Conservation (phyloP, 2,113 vertebrate species). For the Apeltes quadracus region DNA sequence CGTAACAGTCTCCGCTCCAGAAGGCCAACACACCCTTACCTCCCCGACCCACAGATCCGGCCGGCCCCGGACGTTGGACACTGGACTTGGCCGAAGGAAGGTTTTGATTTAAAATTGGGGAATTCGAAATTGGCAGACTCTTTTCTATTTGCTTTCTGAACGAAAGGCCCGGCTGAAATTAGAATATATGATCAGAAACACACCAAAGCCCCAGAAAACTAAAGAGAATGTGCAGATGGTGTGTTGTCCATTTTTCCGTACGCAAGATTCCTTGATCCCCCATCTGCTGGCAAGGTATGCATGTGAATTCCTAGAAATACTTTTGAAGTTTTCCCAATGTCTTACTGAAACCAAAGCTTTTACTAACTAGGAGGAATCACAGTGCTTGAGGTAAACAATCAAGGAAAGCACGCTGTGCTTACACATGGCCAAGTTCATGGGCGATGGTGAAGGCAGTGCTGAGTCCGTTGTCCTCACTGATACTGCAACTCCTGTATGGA, state of each 20-base stretch:
- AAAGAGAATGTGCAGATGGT: neutral
- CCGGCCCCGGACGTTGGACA: slow-evolving; percentile 47
- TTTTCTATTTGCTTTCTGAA: slow-evolving; percentile 12
- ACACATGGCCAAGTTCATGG: slow-evolving; percentile 98
- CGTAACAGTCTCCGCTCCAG: slow-evolving; percentile 60
- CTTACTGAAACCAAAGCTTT: slow-evolving; percentile 9
- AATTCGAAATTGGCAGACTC: neutral
- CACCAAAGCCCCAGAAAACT: neutral
- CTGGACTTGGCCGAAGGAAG: slow-evolving; percentile 20
- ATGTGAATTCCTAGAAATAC: slow-evolving; percentile 26
- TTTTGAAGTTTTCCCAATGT: slow-evolving; percentile 9
- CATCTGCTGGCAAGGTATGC: slow-evolving; percentile 16
- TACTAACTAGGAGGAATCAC: neutral
- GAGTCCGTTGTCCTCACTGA: slow-evolving; percentile 96
- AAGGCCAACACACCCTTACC: slow-evolving; percentile 20
- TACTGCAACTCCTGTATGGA: slow-evolving; percentile 95
- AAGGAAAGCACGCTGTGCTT: slow-evolving; percentile 72
- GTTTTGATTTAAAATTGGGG: slow-evolving; percentile 23
- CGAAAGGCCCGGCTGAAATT: neutral
- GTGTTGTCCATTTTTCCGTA: neutral
- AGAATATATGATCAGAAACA: slow-evolving; percentile 7
- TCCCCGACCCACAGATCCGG: slow-evolving; percentile 2
- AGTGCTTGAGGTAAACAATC: neutral
- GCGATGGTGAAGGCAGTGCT: slow-evolving; percentile 98
- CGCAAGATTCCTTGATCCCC: slow-evolving; percentile 14